These are phyloP conservation scores for Prochilodus magdalenae DNA, from an alignment of 2,113 vertebrate genomes.

Conservation along the genomic window DNA sequence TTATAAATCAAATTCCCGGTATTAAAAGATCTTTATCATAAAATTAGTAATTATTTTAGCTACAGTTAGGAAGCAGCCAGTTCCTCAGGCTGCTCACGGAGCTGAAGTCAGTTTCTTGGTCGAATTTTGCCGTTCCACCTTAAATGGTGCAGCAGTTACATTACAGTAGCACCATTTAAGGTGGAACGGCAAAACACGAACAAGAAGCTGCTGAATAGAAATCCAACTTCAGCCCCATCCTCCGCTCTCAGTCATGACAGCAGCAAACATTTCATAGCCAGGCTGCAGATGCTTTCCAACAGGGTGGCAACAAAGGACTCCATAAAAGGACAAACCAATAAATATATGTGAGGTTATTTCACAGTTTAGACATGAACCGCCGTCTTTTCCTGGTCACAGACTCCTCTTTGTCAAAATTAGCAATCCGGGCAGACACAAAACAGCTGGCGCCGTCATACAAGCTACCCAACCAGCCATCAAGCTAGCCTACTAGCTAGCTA, in stretches of 20 bases:
- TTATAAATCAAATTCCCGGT: background rate
- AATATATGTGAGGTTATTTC: background rate
- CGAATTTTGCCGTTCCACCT: too few species aligned
- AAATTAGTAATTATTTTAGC: background rate
- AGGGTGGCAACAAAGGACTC: background rate
- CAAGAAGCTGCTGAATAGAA: too few species aligned
- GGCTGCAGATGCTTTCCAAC: background rate
- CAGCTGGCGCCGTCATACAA: slow-evolving; percentile 49
- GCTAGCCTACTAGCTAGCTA: slow-evolving; percentile 25
- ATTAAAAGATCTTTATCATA: background rate
- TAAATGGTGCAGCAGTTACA: too few species aligned
- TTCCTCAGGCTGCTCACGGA: too few species aligned
- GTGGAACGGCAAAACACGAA: too few species aligned
- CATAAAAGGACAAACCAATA: background rate
- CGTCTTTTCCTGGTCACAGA: background rate
- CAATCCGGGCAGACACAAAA: slow-evolving; percentile 57
- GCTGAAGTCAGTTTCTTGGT: too few species aligned
- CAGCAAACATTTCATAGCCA: background rate
- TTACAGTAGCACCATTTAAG: too few species aligned
- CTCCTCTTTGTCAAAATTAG: slow-evolving; percentile 59
- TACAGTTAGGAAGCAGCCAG: background rate
- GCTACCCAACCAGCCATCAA: background rate
- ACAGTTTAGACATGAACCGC: background rate
- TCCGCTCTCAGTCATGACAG: background rate
- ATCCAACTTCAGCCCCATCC: background rate